Evolutionary conservation across 1,140 invertebrate species (phyloP).

Genomic region (Macrotrachela quadricornifera): DNA sequence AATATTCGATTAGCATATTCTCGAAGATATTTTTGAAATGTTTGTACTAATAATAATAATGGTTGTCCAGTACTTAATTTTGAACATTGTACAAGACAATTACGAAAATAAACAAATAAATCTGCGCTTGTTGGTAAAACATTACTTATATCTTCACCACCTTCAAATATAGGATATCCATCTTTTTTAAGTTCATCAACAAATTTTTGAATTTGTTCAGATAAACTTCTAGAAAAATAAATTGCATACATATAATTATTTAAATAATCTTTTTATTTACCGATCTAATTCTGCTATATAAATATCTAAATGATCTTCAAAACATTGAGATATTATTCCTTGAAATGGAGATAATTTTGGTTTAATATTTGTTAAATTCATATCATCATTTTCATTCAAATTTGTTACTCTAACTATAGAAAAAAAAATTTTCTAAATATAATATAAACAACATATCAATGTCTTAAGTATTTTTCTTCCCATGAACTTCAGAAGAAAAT

Average conservation of each 20-base stretch:
- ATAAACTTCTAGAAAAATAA: conserved; percentile 41
- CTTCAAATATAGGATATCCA: conserved; percentile 33
- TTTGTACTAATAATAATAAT: conserved; percentile 59
- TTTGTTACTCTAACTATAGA: too few species aligned
- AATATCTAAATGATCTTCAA: conserved; percentile 71
- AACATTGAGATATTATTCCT: conserved; percentile 66
- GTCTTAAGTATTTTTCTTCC: too few species aligned
- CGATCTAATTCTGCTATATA: conserved; percentile 76
- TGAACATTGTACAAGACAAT: conserved; percentile 85
- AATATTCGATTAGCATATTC: conserved; percentile 70
- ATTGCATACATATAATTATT: too few species aligned
- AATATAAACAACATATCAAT: too few species aligned
- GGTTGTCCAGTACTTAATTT: conserved; percentile 66
- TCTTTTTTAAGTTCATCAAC: conserved; percentile 38
- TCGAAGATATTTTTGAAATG: conserved; percentile 79
- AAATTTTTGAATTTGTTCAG: conserved; percentile 65
- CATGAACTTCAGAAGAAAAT: too few species aligned
- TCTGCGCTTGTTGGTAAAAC: conserved; percentile 78
- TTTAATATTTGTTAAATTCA: conserved; percentile 16
- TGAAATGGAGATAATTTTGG: conserved; percentile 31
- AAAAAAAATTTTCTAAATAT: too few species aligned
- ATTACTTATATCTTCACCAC: conserved; percentile 31
- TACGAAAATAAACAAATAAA: conserved; percentile 55
- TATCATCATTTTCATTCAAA: too few species aligned
- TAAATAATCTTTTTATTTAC: conserved; percentile 20